These are phyloP conservation scores for Baccha elongata DNA, from an alignment of 2,888 invertebrate species.

Conservation along the genomic window DNA sequence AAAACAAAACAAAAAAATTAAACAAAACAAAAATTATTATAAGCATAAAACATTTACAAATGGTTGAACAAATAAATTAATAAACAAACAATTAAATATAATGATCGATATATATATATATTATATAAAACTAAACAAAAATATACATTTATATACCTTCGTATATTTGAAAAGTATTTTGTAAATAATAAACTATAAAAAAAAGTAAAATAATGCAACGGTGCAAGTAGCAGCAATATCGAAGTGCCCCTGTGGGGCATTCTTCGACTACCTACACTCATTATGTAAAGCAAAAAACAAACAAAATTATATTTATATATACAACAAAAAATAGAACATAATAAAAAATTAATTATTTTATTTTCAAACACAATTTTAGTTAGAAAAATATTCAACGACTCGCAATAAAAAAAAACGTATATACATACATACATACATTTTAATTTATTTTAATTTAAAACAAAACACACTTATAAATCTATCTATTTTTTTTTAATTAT, in stretches of 20 bases:
- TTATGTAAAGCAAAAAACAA: constrained; percentile 70
- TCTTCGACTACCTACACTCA: constrained; percentile 64
- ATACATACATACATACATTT: constrained; percentile 41
- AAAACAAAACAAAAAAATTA: constrained; percentile 55
- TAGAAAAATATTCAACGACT: constrained; percentile 65
- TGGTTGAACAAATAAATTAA: constrained; percentile 75
- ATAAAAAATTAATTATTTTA: constrained; percentile 45
- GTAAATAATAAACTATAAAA: constrained; percentile 56
- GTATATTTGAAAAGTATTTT: constrained; percentile 62
- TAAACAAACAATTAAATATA: constrained; percentile 61
- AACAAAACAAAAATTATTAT: neutral
- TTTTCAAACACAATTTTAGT: constrained; percentile 64
- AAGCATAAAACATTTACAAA: constrained; percentile 69
- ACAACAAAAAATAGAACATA: constrained; percentile 32
- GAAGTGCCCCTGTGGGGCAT: constrained; percentile 68
- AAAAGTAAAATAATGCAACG: constrained; percentile 45
- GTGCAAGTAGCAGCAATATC: constrained; percentile 65
- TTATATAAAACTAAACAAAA: constrained; percentile 60
- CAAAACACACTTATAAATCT: constrained; percentile 61
- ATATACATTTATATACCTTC: constrained; percentile 61
- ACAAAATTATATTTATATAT: constrained; percentile 64
- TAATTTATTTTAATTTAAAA: constrained; percentile 45
- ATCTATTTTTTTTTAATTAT: constrained; percentile 26
- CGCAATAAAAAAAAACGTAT: constrained; percentile 12
- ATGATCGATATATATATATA: constrained; percentile 52